Evolutionary conservation across 2,113 vertebrate species (phyloP).

Genomic region (Dryoscopus gambensis): DNA sequence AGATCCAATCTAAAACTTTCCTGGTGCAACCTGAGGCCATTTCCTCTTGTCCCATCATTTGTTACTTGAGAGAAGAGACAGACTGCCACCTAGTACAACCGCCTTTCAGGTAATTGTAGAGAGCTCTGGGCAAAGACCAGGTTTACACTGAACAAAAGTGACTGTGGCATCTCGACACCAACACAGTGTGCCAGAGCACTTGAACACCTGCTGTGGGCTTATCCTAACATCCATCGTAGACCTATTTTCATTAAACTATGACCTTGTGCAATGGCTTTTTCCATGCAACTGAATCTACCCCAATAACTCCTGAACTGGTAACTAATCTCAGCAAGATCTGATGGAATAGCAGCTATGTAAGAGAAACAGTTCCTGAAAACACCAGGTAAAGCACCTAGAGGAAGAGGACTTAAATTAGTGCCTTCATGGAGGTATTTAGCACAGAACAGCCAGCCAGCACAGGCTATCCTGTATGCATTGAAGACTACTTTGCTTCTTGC

Average conservation of each 20-base stretch:
- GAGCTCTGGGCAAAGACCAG: background rate
- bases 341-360: background rate
- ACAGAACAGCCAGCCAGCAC: background rate
- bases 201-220: background rate
- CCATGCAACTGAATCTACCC: background rate
- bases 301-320: background rate
- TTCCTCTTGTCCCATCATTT: background rate
- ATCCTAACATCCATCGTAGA: accelerated
- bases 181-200: background rate
- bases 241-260: background rate
- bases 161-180: background rate
- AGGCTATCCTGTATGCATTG: background rate
- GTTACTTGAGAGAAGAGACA: background rate
- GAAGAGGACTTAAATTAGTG: background rate
- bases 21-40: background rate
- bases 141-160: background rate
- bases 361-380: background rate
- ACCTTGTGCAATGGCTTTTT: background rate
- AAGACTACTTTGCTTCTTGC: background rate
- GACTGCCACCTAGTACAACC: background rate
- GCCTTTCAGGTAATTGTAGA: background rate
- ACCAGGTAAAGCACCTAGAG: background rate
- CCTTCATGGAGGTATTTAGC: background rate
- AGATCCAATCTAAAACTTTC: background rate
- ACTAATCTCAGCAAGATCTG: background rate